Percentiles rank a stretch among this genome's conserved stretches.
These are phyloP conservation scores for Taurulus bubalis DNA, from an alignment of 2,113 vertebrate species.

Conservation along the genomic window DNA sequence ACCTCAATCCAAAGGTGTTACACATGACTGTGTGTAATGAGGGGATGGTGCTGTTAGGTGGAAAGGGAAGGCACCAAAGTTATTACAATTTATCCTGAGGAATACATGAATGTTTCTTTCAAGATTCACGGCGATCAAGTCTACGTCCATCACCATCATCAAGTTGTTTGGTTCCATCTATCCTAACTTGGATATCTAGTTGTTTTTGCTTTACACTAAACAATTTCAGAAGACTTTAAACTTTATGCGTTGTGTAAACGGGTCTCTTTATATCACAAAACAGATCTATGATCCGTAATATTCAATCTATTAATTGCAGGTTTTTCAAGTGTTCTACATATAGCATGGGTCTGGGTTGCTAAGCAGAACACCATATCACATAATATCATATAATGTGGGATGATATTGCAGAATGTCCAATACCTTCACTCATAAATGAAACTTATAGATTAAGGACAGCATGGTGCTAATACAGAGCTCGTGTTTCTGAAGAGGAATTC, in stretches of 20 bases:
- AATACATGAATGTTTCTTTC: neutral
- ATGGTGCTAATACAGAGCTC: conserved; percentile 44
- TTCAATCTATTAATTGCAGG: neutral
- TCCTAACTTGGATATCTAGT: neutral
- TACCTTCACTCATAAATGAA: conserved; percentile 42
- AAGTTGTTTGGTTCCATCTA: neutral
- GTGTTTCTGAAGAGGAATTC: conserved; percentile 54
- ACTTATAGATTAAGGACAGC: conserved; percentile 29
- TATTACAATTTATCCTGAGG: too few species aligned
- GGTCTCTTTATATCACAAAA: neutral
- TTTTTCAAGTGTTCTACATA: neutral
- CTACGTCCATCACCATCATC: neutral
- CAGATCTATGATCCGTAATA: neutral
- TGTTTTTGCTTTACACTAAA: neutral
- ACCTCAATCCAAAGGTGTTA: neutral
- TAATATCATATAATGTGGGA: conserved; percentile 5
- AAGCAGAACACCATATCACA: neutral
- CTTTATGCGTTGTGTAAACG: neutral
- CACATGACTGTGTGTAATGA: neutral
- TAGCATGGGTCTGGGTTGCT: neutral
- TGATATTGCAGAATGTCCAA: conserved; percentile 34
- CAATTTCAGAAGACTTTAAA: neutral
- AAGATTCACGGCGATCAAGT: neutral
- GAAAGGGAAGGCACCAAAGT: neutral
- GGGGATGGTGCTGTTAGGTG: neutral